Conservation (phyloP, 2,113 vertebrate species). For the Petrocephalus zakoni region DNA sequence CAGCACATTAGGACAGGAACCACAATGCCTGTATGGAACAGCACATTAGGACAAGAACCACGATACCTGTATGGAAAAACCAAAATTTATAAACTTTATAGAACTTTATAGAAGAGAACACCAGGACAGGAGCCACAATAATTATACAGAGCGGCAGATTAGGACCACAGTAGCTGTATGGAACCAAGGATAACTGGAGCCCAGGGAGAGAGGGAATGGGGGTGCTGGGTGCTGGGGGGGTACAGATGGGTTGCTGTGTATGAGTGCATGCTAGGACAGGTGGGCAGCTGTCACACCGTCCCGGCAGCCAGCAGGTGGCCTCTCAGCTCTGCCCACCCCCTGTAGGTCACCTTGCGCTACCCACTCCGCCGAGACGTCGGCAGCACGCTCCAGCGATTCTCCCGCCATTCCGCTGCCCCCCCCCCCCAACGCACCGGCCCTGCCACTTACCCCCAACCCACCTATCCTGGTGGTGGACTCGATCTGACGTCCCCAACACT, state of each 20-base stretch:
- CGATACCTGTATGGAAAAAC: neutral
- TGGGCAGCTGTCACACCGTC: slow-evolving; percentile 67
- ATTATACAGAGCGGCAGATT: neutral
- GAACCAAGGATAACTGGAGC: slow-evolving; percentile 48
- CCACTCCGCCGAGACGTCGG: slow-evolving; percentile 33
- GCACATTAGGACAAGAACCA: neutral
- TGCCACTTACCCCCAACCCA: neutral
- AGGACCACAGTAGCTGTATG: slow-evolving; percentile 11
- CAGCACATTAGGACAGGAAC: neutral
- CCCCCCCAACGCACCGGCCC: neutral
- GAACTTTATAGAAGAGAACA: neutral
- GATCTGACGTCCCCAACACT: neutral
- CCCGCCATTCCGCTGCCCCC: neutral
- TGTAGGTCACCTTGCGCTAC: slow-evolving; percentile 61
- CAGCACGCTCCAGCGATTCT: neutral
- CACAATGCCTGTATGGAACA: neutral
- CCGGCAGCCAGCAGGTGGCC: slow-evolving; percentile 62
- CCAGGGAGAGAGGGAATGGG: slow-evolving; percentile 49
- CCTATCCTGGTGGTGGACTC: neutral
- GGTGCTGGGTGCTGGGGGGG: slow-evolving; percentile 13
- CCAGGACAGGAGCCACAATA: neutral
- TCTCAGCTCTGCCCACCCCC: slow-evolving; percentile 34
- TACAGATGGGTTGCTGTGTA: slow-evolving; percentile 53
- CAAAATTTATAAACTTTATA: neutral
- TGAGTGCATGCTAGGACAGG: slow-evolving; percentile 60